Percentiles rank a stretch among this genome's conserved stretches.
These are phyloP conservation scores for Nothoprocta perdicaria DNA, from an alignment of 2,113 vertebrate genomes.

Conservation along the genomic window DNA sequence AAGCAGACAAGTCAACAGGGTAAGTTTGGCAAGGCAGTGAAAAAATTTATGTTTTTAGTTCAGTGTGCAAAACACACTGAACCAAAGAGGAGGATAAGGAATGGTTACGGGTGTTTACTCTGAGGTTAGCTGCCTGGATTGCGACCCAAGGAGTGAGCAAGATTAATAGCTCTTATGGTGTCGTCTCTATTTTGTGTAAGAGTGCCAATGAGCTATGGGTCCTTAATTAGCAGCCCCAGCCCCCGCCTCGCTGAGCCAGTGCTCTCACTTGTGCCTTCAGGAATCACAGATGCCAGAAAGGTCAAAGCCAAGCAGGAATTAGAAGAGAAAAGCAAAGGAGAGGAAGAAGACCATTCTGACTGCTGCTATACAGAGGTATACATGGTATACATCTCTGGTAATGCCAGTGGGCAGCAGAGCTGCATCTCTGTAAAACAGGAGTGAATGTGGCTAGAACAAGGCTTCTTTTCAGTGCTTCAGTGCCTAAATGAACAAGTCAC, in stretches of 20 bases:
- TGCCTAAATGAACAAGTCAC: background rate
- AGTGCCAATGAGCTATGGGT: conserved; percentile 48
- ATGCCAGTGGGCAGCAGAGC: background rate
- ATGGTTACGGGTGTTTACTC: background rate
- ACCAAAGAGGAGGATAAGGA: background rate
- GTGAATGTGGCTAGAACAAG: background rate
- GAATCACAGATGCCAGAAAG: background rate
- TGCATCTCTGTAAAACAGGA: background rate
- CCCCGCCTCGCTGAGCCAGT: conserved; percentile 9
- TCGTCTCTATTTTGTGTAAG: conserved; percentile 43
- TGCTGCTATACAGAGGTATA: background rate
- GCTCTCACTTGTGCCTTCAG: background rate
- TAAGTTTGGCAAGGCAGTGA: background rate
- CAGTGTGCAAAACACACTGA: background rate
- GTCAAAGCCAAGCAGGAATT: conserved; percentile 19
- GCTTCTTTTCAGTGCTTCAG: background rate
- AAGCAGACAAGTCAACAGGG: background rate
- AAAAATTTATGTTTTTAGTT: background rate
- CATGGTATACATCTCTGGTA: conserved; percentile 28
- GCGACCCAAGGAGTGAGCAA: conserved; percentile 62
- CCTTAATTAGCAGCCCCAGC: conserved; percentile 61
- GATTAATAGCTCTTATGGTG: conserved; percentile 21
- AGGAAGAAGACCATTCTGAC: background rate
- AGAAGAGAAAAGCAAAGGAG: background rate
- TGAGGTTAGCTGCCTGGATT: conserved; percentile 66